Percentiles rank a stretch among this genome's conserved stretches.
These are phyloP conservation scores for Cynopterus sphinx DNA, from an alignment of 2,797 vertebrate genomes.

Conservation along the genomic window DNA sequence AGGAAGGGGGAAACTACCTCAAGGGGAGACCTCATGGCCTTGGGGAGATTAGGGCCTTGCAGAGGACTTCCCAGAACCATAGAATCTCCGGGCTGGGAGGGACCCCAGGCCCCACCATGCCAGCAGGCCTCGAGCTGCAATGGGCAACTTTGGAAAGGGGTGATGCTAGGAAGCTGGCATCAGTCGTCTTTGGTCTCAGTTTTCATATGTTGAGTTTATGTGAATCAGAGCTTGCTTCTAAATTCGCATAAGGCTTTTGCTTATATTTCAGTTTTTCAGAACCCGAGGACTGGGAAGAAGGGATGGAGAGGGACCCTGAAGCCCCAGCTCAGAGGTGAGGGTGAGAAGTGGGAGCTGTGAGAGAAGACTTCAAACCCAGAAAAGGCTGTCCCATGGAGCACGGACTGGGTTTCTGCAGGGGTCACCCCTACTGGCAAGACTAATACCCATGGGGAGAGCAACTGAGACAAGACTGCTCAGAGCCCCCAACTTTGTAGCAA, in stretches of 20 bases:
- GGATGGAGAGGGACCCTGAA: background rate
- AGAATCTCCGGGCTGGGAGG: background rate
- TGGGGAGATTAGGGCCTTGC: background rate
- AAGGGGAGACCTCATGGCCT: background rate
- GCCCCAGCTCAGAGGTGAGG: background rate
- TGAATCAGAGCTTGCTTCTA: constrained; percentile 27
- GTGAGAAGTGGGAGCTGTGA: no score
- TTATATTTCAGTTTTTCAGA: constrained; percentile 4
- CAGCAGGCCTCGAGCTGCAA: background rate
- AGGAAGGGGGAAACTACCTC: background rate
- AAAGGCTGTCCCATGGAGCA: background rate
- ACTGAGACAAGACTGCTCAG: background rate
- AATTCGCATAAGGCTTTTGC: background rate
- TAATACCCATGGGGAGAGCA: background rate
- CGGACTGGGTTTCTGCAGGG: background rate
- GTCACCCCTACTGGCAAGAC: background rate
- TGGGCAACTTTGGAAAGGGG: background rate
- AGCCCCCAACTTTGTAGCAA: background rate
- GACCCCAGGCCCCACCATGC: no score
- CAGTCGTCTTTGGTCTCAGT: background rate
- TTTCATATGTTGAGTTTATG: constrained; percentile 61
- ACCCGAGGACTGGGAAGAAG: background rate
- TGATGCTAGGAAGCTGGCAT: background rate
- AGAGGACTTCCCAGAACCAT: background rate
- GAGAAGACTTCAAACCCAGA: background rate